Evolutionary conservation across 2,113 vertebrate genomes (phyloP).

Genomic region (Microcebus murinus): DNA sequence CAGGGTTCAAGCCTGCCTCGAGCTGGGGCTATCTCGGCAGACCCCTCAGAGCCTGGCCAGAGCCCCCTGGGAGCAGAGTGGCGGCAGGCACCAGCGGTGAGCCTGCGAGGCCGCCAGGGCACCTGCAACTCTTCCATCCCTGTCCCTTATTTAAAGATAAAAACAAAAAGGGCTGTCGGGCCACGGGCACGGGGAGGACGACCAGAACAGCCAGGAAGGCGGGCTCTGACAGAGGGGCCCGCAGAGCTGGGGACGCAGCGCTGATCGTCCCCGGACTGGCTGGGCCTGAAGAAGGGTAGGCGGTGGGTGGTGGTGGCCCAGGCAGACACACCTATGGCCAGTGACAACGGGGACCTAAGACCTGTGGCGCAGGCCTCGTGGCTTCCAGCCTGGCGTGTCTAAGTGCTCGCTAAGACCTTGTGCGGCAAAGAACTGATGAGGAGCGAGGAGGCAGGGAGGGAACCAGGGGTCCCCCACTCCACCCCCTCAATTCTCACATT

Average conservation of each 20-base stretch:
- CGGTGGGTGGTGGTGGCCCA: background rate
- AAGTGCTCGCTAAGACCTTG: background rate
- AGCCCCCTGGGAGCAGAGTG: background rate
- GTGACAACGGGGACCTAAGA: background rate
- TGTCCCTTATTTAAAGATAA: background rate
- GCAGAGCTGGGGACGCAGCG: too few relatives aligned
- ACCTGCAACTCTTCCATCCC: background rate
- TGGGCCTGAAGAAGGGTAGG: background rate
- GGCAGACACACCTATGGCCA: too few relatives aligned
- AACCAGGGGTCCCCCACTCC: background rate
- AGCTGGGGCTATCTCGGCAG: background rate
- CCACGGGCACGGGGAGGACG: background rate
- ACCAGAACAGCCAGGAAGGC: background rate
- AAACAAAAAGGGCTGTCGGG: background rate
- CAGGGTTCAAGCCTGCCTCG: background rate
- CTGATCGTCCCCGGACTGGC: accelerated
- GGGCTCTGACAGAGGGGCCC: background rate
- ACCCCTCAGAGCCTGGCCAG: background rate
- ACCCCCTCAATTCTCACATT: background rate
- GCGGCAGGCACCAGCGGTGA: too few relatives aligned
- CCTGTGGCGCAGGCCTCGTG: background rate
- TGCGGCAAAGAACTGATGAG: background rate
- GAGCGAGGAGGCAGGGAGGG: background rate
- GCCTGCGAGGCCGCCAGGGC: background rate
- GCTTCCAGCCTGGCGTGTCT: background rate